phyloP scores from a whole-genome alignment of 1,140 invertebrate species.

The Drosophila nannoptera region DNA sequence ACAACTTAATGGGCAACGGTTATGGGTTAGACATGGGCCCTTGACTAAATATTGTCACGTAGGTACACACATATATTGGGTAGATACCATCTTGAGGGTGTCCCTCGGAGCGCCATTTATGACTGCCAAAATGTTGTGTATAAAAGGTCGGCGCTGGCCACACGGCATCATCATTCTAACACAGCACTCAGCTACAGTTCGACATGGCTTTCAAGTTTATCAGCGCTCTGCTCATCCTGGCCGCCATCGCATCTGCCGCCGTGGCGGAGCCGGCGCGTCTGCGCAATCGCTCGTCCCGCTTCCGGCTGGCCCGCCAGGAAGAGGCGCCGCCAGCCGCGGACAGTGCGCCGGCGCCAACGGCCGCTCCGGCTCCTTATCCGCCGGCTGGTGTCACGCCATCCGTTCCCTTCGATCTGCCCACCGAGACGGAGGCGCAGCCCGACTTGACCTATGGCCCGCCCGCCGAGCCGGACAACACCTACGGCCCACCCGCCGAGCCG shows the following conservation, averaged over 20 bases:
- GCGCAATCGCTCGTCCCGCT: slow-evolving; percentile 50
- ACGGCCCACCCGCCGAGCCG: slow-evolving; percentile 58
- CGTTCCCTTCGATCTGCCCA: slow-evolving; percentile 67
- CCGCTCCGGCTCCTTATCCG: slow-evolving; percentile 61
- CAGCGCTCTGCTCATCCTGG: slow-evolving; percentile 51
- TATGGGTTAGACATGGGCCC: slow-evolving; percentile 66
- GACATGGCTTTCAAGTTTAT: slow-evolving; percentile 69
- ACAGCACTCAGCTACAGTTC: slow-evolving; percentile 41
- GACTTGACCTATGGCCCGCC: slow-evolving; percentile 67
- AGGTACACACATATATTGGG: neutral
- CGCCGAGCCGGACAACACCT: slow-evolving; percentile 42
- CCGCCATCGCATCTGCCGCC: slow-evolving; percentile 36
- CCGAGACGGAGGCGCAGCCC: slow-evolving; percentile 64
- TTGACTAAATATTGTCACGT: slow-evolving; percentile 75
- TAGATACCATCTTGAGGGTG: slow-evolving; percentile 47
- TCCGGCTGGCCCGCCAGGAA: slow-evolving; percentile 61
- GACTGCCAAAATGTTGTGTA: slow-evolving; percentile 49
- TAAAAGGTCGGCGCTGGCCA: slow-evolving; percentile 38
- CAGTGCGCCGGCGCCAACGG: slow-evolving; percentile 42
- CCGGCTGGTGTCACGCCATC: slow-evolving; percentile 69
- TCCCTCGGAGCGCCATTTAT: slow-evolving; percentile 61
- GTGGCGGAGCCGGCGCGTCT: slow-evolving; percentile 49
- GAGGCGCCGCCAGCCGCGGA: slow-evolving; percentile 46
- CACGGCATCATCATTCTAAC: slow-evolving; percentile 63
- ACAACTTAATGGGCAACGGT: slow-evolving; percentile 47